Evolutionary conservation across 1,140 invertebrate species (phyloP).

Genomic region (Drosophila albomicans): DNA sequence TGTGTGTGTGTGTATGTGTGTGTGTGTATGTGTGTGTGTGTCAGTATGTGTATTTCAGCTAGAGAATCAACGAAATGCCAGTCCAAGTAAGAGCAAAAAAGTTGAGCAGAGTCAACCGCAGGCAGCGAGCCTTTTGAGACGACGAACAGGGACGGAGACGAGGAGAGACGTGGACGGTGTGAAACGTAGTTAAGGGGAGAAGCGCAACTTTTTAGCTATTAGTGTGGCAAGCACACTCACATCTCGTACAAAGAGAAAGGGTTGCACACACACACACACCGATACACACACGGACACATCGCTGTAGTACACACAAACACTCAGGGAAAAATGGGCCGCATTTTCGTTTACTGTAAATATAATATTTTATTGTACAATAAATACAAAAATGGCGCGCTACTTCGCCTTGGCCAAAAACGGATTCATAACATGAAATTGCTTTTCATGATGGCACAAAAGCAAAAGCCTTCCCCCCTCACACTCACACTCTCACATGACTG

Average conservation of each 20-base stretch:
- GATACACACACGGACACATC: conserved; percentile 1
- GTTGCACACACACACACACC: conserved; percentile 40
- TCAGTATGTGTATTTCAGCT: conserved; percentile 51
- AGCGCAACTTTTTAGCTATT: conserved; percentile 61
- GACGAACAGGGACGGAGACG: neutral
- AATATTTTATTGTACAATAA: conserved; percentile 82
- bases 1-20: conserved; percentile 26
- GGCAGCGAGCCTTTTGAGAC: conserved; percentile 11
- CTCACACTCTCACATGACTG: conserved; percentile 41
- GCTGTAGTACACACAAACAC: conserved; percentile 18
- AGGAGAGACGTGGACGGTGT: neutral
- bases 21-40: conserved; percentile 3
- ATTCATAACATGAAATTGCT: conserved; percentile 83
- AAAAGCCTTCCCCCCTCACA: conserved; percentile 18
- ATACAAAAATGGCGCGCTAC: conserved; percentile 67
- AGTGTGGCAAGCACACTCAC: conserved; percentile 43
- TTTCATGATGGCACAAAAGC: conserved; percentile 70
- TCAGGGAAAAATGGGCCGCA: conserved; percentile 35
- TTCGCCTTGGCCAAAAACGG: conserved; percentile 75
- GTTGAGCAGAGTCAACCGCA: conserved; percentile 51
- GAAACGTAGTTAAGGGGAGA: neutral
- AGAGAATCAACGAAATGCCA: conserved; percentile 74
- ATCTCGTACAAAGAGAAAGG: conserved; percentile 38
- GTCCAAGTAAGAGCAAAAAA: conserved; percentile 60
- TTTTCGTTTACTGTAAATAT: conserved; percentile 79